Percentiles rank a stretch among this genome's conserved stretches.
phyloP scores from a whole-genome alignment of 2,113 vertebrate genomes.

The Heteronetta atricapilla region DNA sequence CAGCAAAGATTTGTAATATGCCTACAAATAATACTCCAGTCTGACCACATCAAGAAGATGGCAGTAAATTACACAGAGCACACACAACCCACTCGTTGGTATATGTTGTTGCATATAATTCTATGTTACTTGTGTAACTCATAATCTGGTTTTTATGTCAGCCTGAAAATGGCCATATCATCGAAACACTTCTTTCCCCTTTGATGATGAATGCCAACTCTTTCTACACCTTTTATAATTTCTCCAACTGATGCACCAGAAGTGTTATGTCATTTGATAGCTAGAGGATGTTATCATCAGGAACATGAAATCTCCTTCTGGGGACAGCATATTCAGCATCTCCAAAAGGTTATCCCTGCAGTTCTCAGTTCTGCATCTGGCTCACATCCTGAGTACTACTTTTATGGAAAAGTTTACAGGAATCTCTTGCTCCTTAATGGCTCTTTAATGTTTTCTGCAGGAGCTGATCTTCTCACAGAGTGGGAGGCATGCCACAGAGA shows the following conservation, averaged over 20 bases:
- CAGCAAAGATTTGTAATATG: constrained; percentile 37
- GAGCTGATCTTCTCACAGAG: background rate
- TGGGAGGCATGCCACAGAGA: background rate
- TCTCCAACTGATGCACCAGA: background rate
- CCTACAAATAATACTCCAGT: constrained; percentile 11
- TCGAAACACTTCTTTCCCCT: background rate
- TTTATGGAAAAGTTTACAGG: background rate
- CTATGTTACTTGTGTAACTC: background rate
- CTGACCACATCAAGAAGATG: constrained; percentile 45
- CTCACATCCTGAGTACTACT: accelerated
- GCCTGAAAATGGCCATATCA: accelerated
- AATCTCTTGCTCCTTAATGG: background rate
- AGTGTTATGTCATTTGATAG: background rate
- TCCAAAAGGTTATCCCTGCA: background rate
- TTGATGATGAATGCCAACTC: background rate
- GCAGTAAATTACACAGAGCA: background rate
- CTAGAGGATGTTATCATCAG: background rate
- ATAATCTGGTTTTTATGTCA: background rate
- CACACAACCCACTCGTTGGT: background rate
- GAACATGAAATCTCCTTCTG: background rate
- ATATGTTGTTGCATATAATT: background rate
- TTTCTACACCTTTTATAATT: background rate
- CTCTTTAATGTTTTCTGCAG: background rate
- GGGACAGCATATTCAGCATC: accelerated
- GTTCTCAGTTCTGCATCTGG: background rate